Evolutionary conservation across 2,888 invertebrate species (phyloP).

Genomic region (Drosophila rellima): DNA sequence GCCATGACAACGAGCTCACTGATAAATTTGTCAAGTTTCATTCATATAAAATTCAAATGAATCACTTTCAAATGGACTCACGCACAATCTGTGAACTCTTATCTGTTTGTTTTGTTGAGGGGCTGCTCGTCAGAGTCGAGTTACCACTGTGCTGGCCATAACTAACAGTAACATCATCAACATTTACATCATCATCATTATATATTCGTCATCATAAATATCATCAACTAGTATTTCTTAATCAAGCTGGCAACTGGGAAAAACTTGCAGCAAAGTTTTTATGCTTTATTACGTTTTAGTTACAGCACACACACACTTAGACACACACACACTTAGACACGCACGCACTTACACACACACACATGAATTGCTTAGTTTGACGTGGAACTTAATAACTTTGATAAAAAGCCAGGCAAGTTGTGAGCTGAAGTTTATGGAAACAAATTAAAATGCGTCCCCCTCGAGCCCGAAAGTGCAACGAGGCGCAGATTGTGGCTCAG

Average conservation of each 20-base stretch:
- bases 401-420: slow-evolving; percentile 40
- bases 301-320: slow-evolving; percentile 20
- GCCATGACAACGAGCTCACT: slow-evolving; percentile 36
- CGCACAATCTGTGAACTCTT: slow-evolving; percentile 11
- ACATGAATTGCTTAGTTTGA: slow-evolving; percentile 41
- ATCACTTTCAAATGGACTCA: slow-evolving; percentile 19
- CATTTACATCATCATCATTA: slow-evolving; percentile 9
- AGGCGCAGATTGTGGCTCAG: slow-evolving; percentile 4
- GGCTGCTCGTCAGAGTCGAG: slow-evolving; percentile 11
- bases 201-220: slow-evolving; percentile 13
- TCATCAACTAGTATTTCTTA: slow-evolving; percentile 38
- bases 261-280: slow-evolving; percentile 54
- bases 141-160: slow-evolving; percentile 26
- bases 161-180: slow-evolving; percentile 13
- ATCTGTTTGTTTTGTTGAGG: not conserved
- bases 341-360: slow-evolving; percentile 2
- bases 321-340: slow-evolving; percentile 9
- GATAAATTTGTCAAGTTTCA: slow-evolving; percentile 18
- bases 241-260: slow-evolving; percentile 31
- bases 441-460: slow-evolving; percentile 37
- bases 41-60: slow-evolving; percentile 40
- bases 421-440: slow-evolving; percentile 38
- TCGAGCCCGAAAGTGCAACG: slow-evolving; percentile 9
- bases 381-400: slow-evolving; percentile 59
- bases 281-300: slow-evolving; percentile 49